A percentile compares a stretch with the other conserved stretches of the same genome.
These are phyloP conservation scores for Vannuccia rotundouncinata DNA, from an alignment of 2,888 invertebrate species.

Conservation along the genomic window DNA sequence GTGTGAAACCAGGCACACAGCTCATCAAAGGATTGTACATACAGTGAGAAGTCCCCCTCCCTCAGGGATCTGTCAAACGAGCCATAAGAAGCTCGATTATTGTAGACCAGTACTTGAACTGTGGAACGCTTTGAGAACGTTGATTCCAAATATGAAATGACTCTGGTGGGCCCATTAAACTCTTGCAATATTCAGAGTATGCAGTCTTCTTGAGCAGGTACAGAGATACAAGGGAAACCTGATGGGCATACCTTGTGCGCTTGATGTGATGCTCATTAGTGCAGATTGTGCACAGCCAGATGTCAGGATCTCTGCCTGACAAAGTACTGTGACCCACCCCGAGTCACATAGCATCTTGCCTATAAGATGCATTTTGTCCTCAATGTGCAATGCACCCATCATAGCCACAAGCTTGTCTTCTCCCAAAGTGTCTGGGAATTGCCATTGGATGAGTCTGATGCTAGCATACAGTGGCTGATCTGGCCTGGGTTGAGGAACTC, in stretches of 20 bases:
- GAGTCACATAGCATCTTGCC: conserved; percentile 13
- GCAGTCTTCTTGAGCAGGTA: conserved; percentile 14
- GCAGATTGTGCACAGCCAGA: conserved; percentile 36
- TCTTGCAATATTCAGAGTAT: conserved; percentile 15
- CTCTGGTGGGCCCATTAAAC: conserved; percentile 31
- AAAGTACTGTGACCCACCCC: conserved; percentile 29
- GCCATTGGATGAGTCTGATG: conserved; percentile 15
- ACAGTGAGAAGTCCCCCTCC: conserved; percentile 31
- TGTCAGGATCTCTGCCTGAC: conserved; percentile 37
- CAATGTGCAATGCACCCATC: not conserved
- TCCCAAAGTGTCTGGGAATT: conserved; percentile 13
- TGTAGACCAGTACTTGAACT: conserved; percentile 30
- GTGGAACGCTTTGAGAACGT: conserved; percentile 33
- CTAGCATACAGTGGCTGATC: conserved; percentile 37
- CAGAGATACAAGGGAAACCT: not conserved
- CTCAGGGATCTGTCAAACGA: conserved; percentile 5
- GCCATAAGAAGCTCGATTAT: conserved; percentile 25
- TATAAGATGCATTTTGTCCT: not conserved
- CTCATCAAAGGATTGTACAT: conserved; percentile 37
- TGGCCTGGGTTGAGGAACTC: conserved; percentile 37
- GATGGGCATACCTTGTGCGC: conserved; percentile 24
- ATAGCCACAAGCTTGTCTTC: not conserved
- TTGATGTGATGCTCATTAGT: too few relatives aligned
- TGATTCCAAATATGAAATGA: conserved; percentile 28
- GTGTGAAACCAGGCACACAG: conserved; percentile 38